phyloP scores from a whole-genome alignment of 2,797 vertebrate genomes.

The Helarctos malayanus region DNA sequence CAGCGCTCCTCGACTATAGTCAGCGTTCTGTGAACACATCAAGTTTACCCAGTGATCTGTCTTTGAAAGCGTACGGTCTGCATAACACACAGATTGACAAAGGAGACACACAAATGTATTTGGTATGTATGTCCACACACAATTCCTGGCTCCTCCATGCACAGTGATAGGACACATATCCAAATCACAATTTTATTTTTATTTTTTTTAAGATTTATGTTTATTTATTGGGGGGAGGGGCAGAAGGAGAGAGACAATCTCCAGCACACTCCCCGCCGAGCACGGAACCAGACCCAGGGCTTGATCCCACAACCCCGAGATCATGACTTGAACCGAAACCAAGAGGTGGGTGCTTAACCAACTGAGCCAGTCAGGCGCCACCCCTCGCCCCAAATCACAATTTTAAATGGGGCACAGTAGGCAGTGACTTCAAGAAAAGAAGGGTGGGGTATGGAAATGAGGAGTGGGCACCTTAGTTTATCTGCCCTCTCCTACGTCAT shows the following conservation, averaged over 20 bases:
- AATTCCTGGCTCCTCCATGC: background rate
- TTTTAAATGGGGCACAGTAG: background rate
- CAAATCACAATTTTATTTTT: background rate
- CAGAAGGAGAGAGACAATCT: background rate
- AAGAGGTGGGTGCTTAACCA: background rate
- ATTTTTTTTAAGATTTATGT: background rate
- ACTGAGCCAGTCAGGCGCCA: background rate
- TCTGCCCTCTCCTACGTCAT: background rate
- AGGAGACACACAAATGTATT: background rate
- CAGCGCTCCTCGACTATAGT: background rate
- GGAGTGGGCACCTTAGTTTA: background rate
- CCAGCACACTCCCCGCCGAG: background rate
- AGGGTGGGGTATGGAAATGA: background rate
- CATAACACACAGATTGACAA: background rate
- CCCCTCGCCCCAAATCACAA: background rate
- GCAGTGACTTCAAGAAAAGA: background rate
- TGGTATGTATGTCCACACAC: no score
- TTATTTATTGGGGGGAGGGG: background rate
- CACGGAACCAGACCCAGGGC: background rate
- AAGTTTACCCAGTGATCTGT: background rate
- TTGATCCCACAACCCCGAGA: background rate
- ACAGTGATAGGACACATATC: background rate
- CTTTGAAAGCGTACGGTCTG: background rate
- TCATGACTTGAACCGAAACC: background rate
- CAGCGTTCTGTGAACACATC: background rate